These are phyloP conservation scores for Notiomystis cincta DNA, from an alignment of 2,113 vertebrate genomes.

Conservation along the genomic window DNA sequence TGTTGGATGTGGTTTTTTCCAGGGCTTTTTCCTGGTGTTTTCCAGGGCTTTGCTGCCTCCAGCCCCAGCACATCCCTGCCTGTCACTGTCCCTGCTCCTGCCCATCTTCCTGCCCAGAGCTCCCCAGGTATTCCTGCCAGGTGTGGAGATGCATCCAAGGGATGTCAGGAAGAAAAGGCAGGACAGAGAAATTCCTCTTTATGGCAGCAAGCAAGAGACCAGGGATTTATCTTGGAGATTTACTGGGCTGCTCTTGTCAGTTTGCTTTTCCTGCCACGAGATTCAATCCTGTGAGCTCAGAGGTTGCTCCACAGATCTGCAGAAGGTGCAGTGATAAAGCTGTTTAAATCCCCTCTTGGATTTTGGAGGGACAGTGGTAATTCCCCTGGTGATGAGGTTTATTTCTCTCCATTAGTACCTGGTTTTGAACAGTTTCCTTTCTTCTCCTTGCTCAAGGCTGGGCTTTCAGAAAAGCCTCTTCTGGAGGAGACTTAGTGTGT, in stretches of 20 bases:
- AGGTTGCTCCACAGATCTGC: not conserved
- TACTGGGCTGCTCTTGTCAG: not conserved
- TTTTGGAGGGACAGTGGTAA: not conserved
- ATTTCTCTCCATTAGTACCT: not conserved
- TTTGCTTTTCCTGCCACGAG: not conserved
- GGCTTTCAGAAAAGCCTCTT: not conserved
- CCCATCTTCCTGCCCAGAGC: not conserved
- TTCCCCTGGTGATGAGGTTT: not conserved
- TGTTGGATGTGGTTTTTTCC: not conserved
- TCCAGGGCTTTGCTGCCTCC: not conserved
- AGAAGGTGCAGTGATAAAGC: not conserved
- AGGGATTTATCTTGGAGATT: not conserved
- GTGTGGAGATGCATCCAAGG: not conserved
- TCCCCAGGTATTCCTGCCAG: not conserved
- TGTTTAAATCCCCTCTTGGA: not conserved
- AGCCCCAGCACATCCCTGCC: not conserved
- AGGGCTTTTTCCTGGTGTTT: not conserved
- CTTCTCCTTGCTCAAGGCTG: not conserved
- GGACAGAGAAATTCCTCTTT: not conserved
- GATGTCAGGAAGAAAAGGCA: not conserved
- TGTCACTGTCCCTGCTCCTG: not conserved
- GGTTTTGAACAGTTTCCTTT: slow-evolving; percentile 3
- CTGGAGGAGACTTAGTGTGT: not conserved
- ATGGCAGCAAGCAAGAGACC: not conserved
- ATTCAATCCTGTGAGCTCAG: not conserved